These are phyloP conservation scores for Pseudopipra pipra DNA, from an alignment of 2,113 vertebrate species.

Conservation along the genomic window DNA sequence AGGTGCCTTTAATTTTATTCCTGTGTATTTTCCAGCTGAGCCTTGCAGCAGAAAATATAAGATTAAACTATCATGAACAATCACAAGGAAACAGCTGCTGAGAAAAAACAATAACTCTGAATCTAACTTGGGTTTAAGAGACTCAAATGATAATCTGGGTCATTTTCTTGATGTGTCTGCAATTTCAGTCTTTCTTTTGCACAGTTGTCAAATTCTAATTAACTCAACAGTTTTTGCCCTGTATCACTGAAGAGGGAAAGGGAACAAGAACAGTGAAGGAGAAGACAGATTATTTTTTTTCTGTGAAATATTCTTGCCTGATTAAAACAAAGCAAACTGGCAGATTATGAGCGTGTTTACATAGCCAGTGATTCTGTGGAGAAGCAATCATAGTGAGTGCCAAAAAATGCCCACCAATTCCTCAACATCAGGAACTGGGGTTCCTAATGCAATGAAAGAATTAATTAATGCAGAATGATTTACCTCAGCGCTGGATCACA, in stretches of 20 bases:
- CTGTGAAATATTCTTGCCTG: background rate
- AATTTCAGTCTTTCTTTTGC: background rate
- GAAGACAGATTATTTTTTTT: background rate
- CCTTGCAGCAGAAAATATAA: background rate
- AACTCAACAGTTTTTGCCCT: background rate
- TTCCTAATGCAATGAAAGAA: background rate
- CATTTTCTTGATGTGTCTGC: background rate
- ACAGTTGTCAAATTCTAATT: background rate
- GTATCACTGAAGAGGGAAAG: background rate
- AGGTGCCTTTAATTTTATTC: background rate
- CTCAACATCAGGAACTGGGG: background rate
- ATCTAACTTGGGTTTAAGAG: background rate
- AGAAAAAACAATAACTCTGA: background rate
- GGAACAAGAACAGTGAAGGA: background rate
- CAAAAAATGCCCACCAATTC: background rate
- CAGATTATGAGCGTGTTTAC: background rate
- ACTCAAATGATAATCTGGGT: background rate
- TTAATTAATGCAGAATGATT: background rate
- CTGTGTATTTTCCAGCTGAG: background rate
- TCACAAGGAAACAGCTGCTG: background rate
- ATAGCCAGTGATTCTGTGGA: background rate
- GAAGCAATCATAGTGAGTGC: background rate
- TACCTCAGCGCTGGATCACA: background rate
- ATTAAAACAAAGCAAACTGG: slow-evolving; percentile 24
- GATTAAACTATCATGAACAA: background rate